A percentile compares a stretch with the other conserved stretches of the same genome.
Conservation (phyloP, 1,140 invertebrate species). For the Scylla paramamosain region DNA sequence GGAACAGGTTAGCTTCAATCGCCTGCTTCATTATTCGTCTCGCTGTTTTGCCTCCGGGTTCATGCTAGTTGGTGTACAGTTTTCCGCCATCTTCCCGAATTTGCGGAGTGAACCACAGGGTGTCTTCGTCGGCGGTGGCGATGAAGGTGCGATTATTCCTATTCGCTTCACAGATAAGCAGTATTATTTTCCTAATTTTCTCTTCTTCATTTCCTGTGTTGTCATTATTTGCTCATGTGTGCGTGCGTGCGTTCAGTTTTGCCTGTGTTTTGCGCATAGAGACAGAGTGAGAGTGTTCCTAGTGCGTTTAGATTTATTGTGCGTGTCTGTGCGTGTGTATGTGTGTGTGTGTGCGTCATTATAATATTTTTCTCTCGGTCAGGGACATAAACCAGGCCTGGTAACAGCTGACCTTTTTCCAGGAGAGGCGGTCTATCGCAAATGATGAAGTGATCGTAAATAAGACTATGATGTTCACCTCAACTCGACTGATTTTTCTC, state of each 20-base stretch:
- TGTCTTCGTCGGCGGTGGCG: background rate
- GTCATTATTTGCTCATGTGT: background rate
- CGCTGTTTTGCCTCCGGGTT: background rate
- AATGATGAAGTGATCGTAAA: slow-evolving; percentile 21
- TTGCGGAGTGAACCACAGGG: background rate
- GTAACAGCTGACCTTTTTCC: slow-evolving; percentile 9
- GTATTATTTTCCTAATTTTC: background rate
- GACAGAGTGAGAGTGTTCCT: background rate
- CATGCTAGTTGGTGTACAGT: background rate
- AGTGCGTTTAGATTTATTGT: background rate
- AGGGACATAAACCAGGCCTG: background rate
- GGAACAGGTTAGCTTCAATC: background rate
- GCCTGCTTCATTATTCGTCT: background rate
- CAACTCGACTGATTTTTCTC: slow-evolving; percentile 4
- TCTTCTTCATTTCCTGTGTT: slow-evolving; percentile 22
- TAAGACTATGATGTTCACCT: background rate
- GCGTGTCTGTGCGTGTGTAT: slow-evolving; percentile 27
- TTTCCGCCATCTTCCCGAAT: background rate
- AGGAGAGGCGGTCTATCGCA: background rate
- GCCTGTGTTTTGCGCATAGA: background rate
- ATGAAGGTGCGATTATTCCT: background rate
- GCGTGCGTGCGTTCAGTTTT: background rate
- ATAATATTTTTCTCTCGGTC: background rate
- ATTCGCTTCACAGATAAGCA: background rate
- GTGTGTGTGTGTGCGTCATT: background rate